Base-by-base conservation (phyloP, 2,888 invertebrate genomes). In the Ectobius pallidus region DNA sequence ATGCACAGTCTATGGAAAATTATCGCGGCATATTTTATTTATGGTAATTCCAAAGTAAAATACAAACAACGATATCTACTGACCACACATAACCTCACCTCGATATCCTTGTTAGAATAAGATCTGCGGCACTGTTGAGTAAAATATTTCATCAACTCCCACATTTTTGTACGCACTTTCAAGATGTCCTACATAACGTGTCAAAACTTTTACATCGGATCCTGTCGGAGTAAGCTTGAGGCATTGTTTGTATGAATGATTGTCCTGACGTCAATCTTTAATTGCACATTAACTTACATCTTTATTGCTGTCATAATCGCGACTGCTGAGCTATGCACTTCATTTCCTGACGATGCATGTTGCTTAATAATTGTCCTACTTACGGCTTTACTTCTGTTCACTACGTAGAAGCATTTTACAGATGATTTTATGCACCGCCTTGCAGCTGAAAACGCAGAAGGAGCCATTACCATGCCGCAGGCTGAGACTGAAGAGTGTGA, bases 11-110 rank as follows among this genome's bases (percentile, higher is more conserved):
- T n/a, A n/a, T n/a, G n/a, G n/a, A n/a, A n/a, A n/a, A n/a, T n/a
- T n/a, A n/a, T n/a, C n/a, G n/a, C n/a, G n/a, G n/a, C n/a, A n/a
- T n/a, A n/a, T n/a, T n/a, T n/a, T n/a, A n/a, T n/a, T n/a, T n/a
- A n/a, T n/a, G n/a, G n/a, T n/a, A n/a, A n/a, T n/a, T n/a, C n/a
- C n/a, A n/a, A 58, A 20, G 11, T 18, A 18, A 63, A 63, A 63
- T 1, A 34, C 11, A 9, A n/a, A 32, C 18, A 61, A 7, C 25
- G 11, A 18, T 30, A 61, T n/a, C 9, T 11, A 1, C 30, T 9
- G 11, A n/a, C 9, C 46, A 65, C 2, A 65, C 65, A 65, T 65
- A 65, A 65, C 65, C 65, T 65, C 65, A 65, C 65, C 65, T 65
- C 65, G 4, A 14, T 46, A 34, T 65, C 46, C n/a, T n/a, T 16